Evolutionary conservation across 2,797 vertebrate genomes (phyloP).

Genomic region (Phalloptychus januarius): DNA sequence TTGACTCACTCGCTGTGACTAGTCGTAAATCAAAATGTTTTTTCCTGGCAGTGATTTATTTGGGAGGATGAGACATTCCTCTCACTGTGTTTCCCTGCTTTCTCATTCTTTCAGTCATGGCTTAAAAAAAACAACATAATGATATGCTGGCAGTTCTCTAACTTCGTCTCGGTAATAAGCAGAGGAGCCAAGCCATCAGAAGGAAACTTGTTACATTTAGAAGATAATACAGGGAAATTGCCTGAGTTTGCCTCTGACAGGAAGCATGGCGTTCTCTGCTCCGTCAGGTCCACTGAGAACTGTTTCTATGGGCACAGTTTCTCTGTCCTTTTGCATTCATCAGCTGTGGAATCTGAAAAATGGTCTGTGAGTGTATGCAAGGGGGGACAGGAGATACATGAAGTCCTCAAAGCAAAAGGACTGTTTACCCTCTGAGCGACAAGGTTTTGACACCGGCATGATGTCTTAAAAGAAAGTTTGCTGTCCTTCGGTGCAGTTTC

Average conservation of each 20-base stretch:
- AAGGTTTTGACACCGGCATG: constrained; percentile 24
- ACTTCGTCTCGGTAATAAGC: constrained; percentile 58
- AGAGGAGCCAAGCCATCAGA: constrained; percentile 38
- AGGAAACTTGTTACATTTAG: constrained; percentile 55
- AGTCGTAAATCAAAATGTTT: constrained; percentile 28
- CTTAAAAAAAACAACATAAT: constrained; percentile 48
- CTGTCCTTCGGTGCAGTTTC: neutral
- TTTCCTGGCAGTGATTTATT: constrained; percentile 40
- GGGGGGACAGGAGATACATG: constrained; percentile 47
- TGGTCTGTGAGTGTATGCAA: constrained; percentile 53
- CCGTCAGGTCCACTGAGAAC: constrained; percentile 56
- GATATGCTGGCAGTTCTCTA: constrained; percentile 43
- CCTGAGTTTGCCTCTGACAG: constrained; percentile 47
- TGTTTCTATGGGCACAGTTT: constrained; percentile 60
- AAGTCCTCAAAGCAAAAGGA: constrained; percentile 48
- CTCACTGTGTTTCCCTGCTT: constrained; percentile 39
- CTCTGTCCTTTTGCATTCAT: constrained; percentile 71
- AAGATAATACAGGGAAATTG: constrained; percentile 56
- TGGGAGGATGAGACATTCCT: constrained; percentile 36
- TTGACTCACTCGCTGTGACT: constrained; percentile 36
- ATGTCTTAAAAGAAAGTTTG: constrained; percentile 7
- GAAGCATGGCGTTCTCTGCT: constrained; percentile 40
- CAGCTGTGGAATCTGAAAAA: constrained; percentile 65
- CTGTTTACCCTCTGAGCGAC: constrained; percentile 50
- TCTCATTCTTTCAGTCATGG: constrained; percentile 35